phyloP scores from a whole-genome alignment of 2,797 vertebrate genomes.

The Sebastes hubbsi region DNA sequence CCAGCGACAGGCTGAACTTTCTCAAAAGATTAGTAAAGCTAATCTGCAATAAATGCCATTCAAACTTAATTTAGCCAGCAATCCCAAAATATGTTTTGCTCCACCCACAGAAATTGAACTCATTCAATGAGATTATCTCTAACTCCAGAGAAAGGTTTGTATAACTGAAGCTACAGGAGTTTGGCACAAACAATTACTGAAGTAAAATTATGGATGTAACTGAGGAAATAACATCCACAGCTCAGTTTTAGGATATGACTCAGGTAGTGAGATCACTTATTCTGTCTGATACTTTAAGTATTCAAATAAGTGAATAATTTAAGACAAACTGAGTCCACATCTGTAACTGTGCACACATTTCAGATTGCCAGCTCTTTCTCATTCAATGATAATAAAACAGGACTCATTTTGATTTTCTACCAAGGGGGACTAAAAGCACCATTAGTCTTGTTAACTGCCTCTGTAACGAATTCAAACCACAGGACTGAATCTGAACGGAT shows the following conservation, averaged over 20 bases:
- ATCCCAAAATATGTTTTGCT: neutral
- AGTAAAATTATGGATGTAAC: neutral
- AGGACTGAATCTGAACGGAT: constrained; percentile 18
- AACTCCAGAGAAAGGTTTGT: neutral
- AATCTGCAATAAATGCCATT: neutral
- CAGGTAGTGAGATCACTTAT: constrained; percentile 27
- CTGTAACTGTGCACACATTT: constrained; percentile 11
- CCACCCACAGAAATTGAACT: neutral
- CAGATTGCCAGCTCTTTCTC: constrained; percentile 30
- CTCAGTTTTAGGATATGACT: constrained; percentile 17
- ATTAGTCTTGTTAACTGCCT: constrained; percentile 51
- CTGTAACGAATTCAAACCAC: constrained; percentile 41
- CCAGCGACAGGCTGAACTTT: neutral
- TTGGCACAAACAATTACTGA: neutral
- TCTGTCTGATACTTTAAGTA: constrained; percentile 1
- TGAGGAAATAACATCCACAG: neutral
- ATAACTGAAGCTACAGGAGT: neutral
- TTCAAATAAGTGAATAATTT: neutral
- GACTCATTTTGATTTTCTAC: constrained; percentile 25
- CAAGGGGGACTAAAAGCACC: neutral
- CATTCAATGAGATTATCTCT: neutral
- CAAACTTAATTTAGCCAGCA: neutral
- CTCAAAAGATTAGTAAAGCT: no score
- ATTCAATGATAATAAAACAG: constrained; percentile 23
- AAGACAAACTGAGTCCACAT: constrained; percentile 16